Base-by-base conservation (phyloP, 2,113 vertebrate genomes). In the Eonycteris spelaea region DNA sequence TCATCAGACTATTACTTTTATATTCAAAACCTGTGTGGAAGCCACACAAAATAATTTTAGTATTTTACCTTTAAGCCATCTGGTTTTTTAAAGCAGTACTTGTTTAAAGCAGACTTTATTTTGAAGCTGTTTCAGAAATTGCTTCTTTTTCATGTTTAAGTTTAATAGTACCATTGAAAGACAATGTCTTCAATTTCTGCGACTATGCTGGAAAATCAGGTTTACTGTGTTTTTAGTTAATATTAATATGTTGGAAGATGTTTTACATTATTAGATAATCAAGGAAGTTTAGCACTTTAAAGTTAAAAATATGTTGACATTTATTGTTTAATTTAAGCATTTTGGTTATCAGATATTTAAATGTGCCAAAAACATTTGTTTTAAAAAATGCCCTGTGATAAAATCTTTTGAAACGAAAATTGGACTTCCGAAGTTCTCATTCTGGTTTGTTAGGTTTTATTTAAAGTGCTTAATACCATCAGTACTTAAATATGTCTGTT, bases 61-160 rank as follows among this genome's bases (percentile, higher is more conserved):
- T 77, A 65, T 93, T 97, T 95, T 35, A 68, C 91, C 40, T 71
- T 28, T 85, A 94, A 94, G 24, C 21, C 53, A n/a, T 80, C 4
- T 1, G 53, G 87, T 59, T 74, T 74, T 86, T 77, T 21, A 30
- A 61, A 57, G 38, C 14, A 75, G 48, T 93, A 86, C 14, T 96
- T 93, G 30, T 65, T 95, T 89, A 90, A 77, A 78, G 51, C 15
- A 90, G 63, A 91, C 13, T 91, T 88, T 92, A 77, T 95, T 95
- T 90, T 91, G 43, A 95, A 94, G 26, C 63, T 92, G 57, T 92
- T 95, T 96, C 85, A 85, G 30, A 92, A 86, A 61, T 67, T 91
- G 35, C 26, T 90, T 94, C 16, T 18, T 94, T 94, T 91, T 91
- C 38, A 35, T 95, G 6, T 96, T 91, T 95, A 94, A 89, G 82